phyloP scores from a whole-genome alignment of 2,113 vertebrate genomes.

The Proterorhinus semilunaris region DNA sequence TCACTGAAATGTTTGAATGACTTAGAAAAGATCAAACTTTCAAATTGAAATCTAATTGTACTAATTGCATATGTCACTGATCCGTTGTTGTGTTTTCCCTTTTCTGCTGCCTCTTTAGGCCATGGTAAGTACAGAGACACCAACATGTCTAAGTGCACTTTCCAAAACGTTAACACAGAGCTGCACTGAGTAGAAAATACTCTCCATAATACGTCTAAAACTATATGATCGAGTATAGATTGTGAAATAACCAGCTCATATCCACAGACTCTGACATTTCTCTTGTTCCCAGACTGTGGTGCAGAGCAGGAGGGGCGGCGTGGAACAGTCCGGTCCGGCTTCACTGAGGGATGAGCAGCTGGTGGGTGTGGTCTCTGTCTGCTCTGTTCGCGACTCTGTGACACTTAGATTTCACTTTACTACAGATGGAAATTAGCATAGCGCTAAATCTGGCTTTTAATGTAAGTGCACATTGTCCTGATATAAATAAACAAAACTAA shows the following conservation, averaged over 20 bases:
- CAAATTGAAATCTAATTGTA: neutral
- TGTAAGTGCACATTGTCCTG: no score
- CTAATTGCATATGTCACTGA: neutral
- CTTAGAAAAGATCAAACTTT: neutral
- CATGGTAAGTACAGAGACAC: constrained; percentile 1
- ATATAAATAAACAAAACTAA: no score
- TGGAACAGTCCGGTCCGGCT: constrained; percentile 88
- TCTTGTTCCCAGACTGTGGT: constrained; percentile 85
- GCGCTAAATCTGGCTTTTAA: no score
- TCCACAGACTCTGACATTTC: neutral
- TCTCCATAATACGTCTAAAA: neutral
- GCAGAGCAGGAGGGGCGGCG: constrained; percentile 92
- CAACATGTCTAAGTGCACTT: neutral
- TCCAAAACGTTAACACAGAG: neutral
- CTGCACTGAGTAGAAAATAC: neutral
- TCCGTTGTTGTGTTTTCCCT: neutral
- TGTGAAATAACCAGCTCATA: neutral
- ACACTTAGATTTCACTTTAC: no score
- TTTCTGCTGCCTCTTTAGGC: neutral
- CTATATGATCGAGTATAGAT: no score
- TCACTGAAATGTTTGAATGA: no score
- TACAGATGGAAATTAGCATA: no score
- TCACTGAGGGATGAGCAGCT: constrained; percentile 96
- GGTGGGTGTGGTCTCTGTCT: constrained; percentile 74
- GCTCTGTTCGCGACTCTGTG: no score